Conservation (phyloP, 2,888 invertebrate genomes). For the Euzetes globulus region DNA sequence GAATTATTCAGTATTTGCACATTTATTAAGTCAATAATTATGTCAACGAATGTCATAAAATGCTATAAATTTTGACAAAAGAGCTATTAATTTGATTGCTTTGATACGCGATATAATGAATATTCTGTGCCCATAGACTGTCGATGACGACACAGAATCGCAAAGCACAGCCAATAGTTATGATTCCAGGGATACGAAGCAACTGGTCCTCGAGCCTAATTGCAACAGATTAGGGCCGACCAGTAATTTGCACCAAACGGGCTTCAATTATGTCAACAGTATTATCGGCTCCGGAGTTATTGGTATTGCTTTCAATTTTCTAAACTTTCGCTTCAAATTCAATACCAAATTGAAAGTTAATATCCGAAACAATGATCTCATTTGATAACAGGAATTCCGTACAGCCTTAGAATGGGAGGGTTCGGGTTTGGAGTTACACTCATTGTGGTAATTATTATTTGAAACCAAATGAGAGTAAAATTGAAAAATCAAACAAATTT, state of each 20-base stretch:
- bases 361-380: neutral
- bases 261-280: constrained; percentile 80
- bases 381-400: constrained; percentile 59
- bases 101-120: neutral
- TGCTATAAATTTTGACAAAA: too few species aligned
- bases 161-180: constrained; percentile 3
- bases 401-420: constrained; percentile 69
- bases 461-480: neutral
- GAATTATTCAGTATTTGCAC: too few species aligned
- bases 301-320: constrained; percentile 51
- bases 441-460: constrained; percentile 49
- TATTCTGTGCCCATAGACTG: neutral
- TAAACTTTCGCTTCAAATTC: neutral
- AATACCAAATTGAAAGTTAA: neutral
- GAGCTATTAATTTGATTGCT: too few species aligned
- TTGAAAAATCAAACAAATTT: neutral
- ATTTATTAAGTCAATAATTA: too few species aligned
- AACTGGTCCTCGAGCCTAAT: constrained; percentile 12
- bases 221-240: constrained; percentile 19
- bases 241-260: constrained; percentile 40
- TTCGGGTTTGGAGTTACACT: constrained; percentile 66
- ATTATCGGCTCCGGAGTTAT: constrained; percentile 80
- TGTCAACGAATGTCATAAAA: too few species aligned
- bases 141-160: constrained; percentile 18
- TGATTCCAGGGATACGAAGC: constrained; percentile 13